phyloP scores from a whole-genome alignment of 1,140 invertebrate genomes.

The Cyrtorhinus lividipennis region DNA sequence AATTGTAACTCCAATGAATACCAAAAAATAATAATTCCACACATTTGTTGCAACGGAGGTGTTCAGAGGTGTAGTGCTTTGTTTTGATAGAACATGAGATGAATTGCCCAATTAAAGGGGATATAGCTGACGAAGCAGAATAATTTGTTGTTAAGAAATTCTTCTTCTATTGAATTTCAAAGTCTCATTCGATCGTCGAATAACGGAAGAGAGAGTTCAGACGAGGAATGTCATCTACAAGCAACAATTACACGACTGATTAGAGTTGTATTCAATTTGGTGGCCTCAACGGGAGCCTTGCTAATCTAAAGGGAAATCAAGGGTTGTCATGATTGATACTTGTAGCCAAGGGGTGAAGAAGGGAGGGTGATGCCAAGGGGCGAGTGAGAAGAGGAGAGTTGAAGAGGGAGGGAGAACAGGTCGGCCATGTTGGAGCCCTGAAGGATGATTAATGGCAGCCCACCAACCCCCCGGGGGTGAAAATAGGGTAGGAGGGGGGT shows the following conservation, averaged over 20 bases:
- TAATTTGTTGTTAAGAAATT: background rate
- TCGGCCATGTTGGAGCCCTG: slow-evolving; percentile 7
- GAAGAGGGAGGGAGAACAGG: background rate
- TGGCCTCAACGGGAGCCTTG: slow-evolving; percentile 7
- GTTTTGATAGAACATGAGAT: background rate
- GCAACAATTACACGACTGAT: slow-evolving; percentile 9
- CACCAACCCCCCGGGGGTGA: background rate
- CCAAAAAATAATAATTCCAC: no score
- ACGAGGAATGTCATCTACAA: slow-evolving; percentile 3
- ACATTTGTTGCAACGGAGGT: background rate
- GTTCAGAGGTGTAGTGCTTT: background rate
- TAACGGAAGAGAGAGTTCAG: background rate
- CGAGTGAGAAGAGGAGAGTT: no score
- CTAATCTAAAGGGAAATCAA: slow-evolving; percentile 10
- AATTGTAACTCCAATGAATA: no score
- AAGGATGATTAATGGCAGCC: slow-evolving; percentile 8
- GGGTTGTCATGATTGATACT: slow-evolving; percentile 9
- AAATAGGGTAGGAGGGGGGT: background rate
- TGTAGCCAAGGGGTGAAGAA: background rate
- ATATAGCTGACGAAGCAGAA: background rate
- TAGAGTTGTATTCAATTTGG: slow-evolving; percentile 8
- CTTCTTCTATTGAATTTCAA: no score
- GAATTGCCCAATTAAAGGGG: background rate
- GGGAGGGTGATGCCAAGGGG: background rate
- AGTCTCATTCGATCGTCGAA: background rate